phyloP scores from a whole-genome alignment of 2,113 vertebrate species.

The Vidua chalybeata region DNA sequence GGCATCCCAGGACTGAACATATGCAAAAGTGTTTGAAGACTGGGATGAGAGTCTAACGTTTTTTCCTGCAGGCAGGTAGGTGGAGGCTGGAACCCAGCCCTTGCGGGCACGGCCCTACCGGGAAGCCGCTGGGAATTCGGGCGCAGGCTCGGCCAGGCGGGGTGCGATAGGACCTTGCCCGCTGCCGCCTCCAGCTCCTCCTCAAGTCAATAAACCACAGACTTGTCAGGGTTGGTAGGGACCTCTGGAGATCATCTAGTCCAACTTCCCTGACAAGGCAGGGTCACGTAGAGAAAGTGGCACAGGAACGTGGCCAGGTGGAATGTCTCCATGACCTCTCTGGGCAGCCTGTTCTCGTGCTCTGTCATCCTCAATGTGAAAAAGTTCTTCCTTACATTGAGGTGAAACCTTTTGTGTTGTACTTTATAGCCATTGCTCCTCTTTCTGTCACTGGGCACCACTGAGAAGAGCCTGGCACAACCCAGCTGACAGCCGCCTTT shows the following conservation, averaged over 20 bases:
- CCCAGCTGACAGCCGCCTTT: background rate
- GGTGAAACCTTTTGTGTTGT: background rate
- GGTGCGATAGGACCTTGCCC: fast-evolving
- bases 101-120: fast-evolving
- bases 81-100: background rate
- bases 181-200: no score
- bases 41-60: background rate
- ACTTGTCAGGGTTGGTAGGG: no score
- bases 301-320: background rate
- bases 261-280: background rate
- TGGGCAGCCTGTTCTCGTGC: background rate
- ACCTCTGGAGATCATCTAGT: no score
- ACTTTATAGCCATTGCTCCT: background rate
- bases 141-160: fast-evolving
- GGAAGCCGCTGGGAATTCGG: background rate
- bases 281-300: background rate
- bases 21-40: fast-evolving
- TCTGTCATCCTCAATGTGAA: background rate
- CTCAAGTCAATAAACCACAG: background rate
- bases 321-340: background rate
- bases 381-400: background rate
- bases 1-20: background rate
- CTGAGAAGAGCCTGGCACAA: background rate
- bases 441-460: background rate
- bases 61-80: background rate